Percentiles rank a stretch among this genome's conserved stretches.
Conservation (phyloP, 2,888 invertebrate genomes). For the Brassicogethes aeneus region DNA sequence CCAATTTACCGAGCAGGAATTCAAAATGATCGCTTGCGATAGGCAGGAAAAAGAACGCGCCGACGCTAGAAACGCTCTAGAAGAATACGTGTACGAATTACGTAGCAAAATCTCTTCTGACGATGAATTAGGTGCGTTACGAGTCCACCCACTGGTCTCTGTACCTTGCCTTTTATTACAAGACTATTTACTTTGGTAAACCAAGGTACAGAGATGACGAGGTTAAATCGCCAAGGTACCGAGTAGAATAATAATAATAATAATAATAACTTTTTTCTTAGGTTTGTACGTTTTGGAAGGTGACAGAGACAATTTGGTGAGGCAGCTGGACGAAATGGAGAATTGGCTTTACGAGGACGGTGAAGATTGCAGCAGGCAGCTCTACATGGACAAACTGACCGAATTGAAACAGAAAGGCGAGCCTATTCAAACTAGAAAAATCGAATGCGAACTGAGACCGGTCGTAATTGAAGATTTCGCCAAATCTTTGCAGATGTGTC, state of each 20-base stretch:
- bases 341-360: constrained; percentile 97
- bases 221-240: no score
- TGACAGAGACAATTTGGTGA: constrained; percentile 55
- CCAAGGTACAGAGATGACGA: background rate
- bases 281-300: constrained; percentile 63
- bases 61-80: constrained; percentile 93
- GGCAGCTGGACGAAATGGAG: constrained; percentile 75
- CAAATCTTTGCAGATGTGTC: constrained; percentile 66
- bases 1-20: constrained; percentile 59
- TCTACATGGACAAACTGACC: constrained; percentile 55
- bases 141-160: no score
- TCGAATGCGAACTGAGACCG: constrained; percentile 74
- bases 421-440: constrained; percentile 75
- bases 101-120: constrained; percentile 78
- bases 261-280: no score
- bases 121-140: constrained; percentile 47
- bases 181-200: no score
- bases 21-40: constrained; percentile 56
- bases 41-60: constrained; percentile 89
- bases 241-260: no score
- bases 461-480: constrained; percentile 74
- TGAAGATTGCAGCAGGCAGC: constrained; percentile 76
- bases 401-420: constrained; percentile 71
- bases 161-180: no score
- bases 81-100: constrained; percentile 97